phyloP scores from a whole-genome alignment of 2,888 invertebrate genomes.

The Muschampia plurimacula region DNA sequence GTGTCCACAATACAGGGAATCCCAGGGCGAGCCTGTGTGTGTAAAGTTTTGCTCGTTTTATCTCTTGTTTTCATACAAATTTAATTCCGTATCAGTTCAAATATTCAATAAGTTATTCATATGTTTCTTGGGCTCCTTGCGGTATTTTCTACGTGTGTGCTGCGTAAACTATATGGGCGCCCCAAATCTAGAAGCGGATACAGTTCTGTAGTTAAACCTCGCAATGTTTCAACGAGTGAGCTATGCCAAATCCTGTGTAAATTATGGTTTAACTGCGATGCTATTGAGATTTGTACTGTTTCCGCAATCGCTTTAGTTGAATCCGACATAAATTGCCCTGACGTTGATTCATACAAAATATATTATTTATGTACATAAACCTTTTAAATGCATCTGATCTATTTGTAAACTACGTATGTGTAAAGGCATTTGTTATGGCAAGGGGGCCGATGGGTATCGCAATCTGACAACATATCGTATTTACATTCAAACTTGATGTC shows the following conservation, averaged over 20 bases:
- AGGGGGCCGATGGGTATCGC: too few species aligned
- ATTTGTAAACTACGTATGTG: too few species aligned
- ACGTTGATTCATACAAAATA: background rate
- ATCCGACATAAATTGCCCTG: background rate
- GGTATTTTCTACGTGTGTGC: background rate
- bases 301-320: background rate
- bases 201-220: conserved; percentile 6
- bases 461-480: too few species aligned
- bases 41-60: too few species aligned
- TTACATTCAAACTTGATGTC: too few species aligned
- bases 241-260: conserved; percentile 17
- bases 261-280: conserved; percentile 13
- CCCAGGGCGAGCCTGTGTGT: too few species aligned
- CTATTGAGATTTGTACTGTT: conserved; percentile 17
- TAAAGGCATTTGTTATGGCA: too few species aligned
- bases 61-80: too few species aligned
- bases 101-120: background rate
- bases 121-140: background rate
- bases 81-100: background rate
- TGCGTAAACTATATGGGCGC: too few species aligned
- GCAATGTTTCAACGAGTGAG: background rate
- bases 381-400: too few species aligned
- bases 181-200: background rate
- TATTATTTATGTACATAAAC: background rate
- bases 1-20: too few species aligned